A percentile compares a stretch with the other conserved stretches of the same genome.
phyloP scores from a whole-genome alignment of 1,140 invertebrate genomes.

The Aleiodes sp. region DNA sequence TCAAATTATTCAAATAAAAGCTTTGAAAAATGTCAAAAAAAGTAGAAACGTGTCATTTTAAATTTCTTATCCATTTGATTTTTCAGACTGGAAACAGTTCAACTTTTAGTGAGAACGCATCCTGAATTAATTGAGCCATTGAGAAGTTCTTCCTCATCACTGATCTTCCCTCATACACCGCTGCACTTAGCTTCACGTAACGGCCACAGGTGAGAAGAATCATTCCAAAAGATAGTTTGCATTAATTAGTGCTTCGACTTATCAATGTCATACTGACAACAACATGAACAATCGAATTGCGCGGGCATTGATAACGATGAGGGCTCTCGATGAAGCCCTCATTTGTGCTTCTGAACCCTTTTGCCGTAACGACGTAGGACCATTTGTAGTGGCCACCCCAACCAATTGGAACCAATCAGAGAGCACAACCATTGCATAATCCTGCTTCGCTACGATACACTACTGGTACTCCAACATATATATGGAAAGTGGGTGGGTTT shows the following conservation, averaged over 20 bases:
- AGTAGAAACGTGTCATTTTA: background rate
- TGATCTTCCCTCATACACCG: constrained; percentile 84
- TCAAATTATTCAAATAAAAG: constrained; percentile 8
- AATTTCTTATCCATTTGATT: background rate
- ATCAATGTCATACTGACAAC: background rate
- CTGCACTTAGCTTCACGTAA: constrained; percentile 93
- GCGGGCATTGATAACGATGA: background rate
- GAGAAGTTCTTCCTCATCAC: constrained; percentile 68
- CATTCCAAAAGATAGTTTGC: background rate
- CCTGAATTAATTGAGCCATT: constrained; percentile 80
- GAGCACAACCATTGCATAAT: constrained; percentile 54
- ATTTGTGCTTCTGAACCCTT: background rate
- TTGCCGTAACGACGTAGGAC: constrained; percentile 46
- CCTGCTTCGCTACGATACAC: constrained; percentile 46
- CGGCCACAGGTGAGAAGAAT: constrained; percentile 87
- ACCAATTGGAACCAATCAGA: constrained; percentile 53
- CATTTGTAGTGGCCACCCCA: constrained; percentile 45
- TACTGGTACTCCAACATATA: constrained; percentile 23
- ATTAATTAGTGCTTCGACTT: background rate
- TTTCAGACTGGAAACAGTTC: constrained; percentile 86
- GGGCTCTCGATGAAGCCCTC: background rate
- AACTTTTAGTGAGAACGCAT: constrained; percentile 82
- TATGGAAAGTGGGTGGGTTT: background rate
- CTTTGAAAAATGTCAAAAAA: too few relatives aligned
- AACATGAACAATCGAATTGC: too few relatives aligned